Base-by-base conservation (phyloP, 1,140 invertebrate genomes). In the Ceratina japonica region DNA sequence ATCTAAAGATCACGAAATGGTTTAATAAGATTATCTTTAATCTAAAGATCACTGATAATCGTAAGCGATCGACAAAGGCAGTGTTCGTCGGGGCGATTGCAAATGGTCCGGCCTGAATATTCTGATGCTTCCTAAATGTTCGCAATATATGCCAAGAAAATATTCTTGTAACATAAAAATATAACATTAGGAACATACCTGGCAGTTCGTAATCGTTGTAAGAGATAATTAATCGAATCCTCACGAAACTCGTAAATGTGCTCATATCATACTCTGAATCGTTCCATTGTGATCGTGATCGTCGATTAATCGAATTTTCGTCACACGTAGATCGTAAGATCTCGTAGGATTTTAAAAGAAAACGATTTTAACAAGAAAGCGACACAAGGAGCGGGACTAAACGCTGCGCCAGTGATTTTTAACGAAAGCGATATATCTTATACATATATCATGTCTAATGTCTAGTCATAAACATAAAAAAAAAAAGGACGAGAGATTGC, bases 71-170 rank as follows among this genome's bases (percentile, higher is more conserved):
- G 75, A 54, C n/a, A 16, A 24, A 3, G 10, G 3, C 49, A 1
- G 49, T n/a, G 65, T 56, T 75, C 52, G 76, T 52, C 1, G 24
- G n/a, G 62, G 44, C 27, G 62, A 64, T 58, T 52, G 44, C 68
- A 61, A 58, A 61, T 58, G 56, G 22, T 51, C 59, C 59, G 73
- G 51, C 70, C 70, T 37, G 74, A 69, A 63, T 82, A 64, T 64
- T 72, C 62, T 75, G 62, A 86, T 85, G 84, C 84, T 86, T 86
- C 80, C 84, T 82, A 79, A 82, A 76, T 86, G 84, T 86, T 75
- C 61, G 70, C 76, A 68, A 73, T 82, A 77, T 74, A 80, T 49
- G 58, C 72, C 80, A 68, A 80, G 69, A 80, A 44, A 75, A 74
- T 86, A 86, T 85, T 71, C 69, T 82, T 80, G 84, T 86, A 86